Conservation (phyloP, 2,113 vertebrate species). For the Cercocebus atys region DNA sequence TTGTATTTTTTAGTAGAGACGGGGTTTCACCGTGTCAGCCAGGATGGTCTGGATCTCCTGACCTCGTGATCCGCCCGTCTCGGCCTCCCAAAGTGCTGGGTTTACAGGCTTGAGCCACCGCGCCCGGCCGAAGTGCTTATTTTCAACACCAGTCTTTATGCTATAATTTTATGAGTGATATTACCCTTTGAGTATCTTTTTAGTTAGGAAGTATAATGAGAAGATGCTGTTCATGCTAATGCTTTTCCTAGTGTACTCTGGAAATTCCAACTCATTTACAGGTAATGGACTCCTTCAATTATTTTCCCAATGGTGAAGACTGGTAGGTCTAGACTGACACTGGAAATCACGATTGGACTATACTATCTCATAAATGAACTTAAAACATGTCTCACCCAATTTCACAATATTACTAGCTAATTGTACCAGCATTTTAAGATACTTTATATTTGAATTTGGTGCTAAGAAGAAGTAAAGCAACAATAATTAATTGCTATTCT, state of each 20-base stretch:
- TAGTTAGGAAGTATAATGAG: not conserved
- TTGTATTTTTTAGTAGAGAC: too few species aligned
- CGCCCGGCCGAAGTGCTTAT: not conserved
- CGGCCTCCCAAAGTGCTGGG: too few species aligned
- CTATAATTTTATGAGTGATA: not conserved
- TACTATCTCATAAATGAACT: not conserved
- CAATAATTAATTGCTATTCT: not conserved
- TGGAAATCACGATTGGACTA: not conserved
- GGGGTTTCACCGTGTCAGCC: too few species aligned
- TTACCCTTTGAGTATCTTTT: not conserved
- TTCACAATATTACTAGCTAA: not conserved
- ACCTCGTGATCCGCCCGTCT: too few species aligned
- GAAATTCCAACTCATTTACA: not conserved
- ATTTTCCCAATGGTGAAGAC: not conserved
- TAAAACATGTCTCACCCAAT: not conserved
- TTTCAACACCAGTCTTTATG: not conserved
- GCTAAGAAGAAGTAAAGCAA: not conserved
- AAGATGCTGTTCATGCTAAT: not conserved
- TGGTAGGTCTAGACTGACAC: not conserved
- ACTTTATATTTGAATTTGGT: conserved; percentile 30
- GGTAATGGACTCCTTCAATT: not conserved
- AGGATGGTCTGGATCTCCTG: too few species aligned
- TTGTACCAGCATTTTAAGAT: not conserved
- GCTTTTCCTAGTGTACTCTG: not conserved
- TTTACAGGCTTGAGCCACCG: too few species aligned